Evolutionary conservation across 2,888 invertebrate genomes (phyloP).

Genomic region (Brenthis daphne): DNA sequence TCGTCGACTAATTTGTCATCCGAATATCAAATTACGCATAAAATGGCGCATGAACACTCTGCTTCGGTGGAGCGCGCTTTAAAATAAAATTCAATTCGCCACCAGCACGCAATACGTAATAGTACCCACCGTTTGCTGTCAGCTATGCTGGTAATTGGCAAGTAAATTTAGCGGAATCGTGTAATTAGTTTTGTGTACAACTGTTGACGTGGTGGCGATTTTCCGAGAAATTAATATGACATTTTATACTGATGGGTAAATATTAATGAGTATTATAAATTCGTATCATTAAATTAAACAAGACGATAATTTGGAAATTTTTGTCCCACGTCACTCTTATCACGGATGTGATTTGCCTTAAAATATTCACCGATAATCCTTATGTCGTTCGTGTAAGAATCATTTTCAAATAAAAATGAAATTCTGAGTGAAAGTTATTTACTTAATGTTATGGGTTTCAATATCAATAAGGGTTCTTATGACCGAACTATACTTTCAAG

Average conservation of each 20-base stretch:
- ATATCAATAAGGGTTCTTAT: constrained; percentile 15
- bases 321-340: constrained; percentile 12
- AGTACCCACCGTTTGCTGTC: constrained; percentile 57
- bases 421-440: constrained; percentile 16
- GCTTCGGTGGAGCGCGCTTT: constrained; percentile 64
- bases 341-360: constrained; percentile 5
- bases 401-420: constrained; percentile 12
- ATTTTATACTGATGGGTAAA: neutral
- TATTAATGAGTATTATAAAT: neutral
- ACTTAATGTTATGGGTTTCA: constrained; percentile 19
- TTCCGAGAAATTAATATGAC: constrained; percentile 20
- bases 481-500: constrained; percentile 4
- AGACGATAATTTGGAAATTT: constrained; percentile 4
- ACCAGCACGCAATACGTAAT: constrained; percentile 59
- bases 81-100: constrained; percentile 73
- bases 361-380: constrained; percentile 6
- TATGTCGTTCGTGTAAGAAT: constrained; percentile 1
- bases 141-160: constrained; percentile 58
- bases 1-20: constrained; percentile 78
- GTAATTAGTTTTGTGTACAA: constrained; percentile 48
- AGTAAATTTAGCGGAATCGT: constrained; percentile 62
- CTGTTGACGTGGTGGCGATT: constrained; percentile 29
- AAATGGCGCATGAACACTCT: constrained; percentile 74
- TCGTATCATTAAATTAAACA: neutral
- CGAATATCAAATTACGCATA: constrained; percentile 79